Percentiles rank a stretch among this genome's conserved stretches.
phyloP scores from a whole-genome alignment of 2,888 invertebrate species.

The Liopterus haemorrhoidalis region DNA sequence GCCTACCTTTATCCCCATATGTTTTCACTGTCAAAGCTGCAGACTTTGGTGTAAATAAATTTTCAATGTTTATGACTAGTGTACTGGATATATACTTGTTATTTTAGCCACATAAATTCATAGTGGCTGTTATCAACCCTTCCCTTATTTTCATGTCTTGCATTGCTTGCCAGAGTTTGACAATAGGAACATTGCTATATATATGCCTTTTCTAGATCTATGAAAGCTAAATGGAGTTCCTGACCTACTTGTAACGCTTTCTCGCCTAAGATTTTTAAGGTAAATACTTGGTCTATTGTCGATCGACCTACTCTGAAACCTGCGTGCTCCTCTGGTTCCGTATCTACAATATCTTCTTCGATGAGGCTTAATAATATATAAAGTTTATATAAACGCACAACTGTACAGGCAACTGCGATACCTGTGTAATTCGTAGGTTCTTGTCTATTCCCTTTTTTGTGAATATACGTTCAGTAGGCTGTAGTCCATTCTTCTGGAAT shows the following conservation, averaged over 20 bases:
- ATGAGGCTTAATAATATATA: conserved; percentile 3
- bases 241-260: conserved; percentile 1
- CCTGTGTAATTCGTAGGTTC: conserved; percentile 9
- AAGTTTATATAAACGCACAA: conserved; percentile 13
- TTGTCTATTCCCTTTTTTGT: conserved; percentile 11
- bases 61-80: neutral
- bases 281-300: neutral
- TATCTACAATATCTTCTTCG: conserved; percentile 6
- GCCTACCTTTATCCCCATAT: conserved; percentile 3
- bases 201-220: conserved; percentile 3
- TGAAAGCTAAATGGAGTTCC: neutral
- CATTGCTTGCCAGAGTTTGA: no score
- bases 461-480: conserved; percentile 13
- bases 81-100: neutral
- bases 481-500: conserved; percentile 11
- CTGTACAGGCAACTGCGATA: conserved; percentile 5
- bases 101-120: no score
- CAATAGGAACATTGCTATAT: no score
- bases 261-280: conserved; percentile 1
- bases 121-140: no score
- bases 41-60: neutral
- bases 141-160: no score
- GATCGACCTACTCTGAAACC: conserved; percentile 12
- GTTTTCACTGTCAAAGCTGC: neutral
- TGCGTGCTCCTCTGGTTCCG: conserved; percentile 10